Percentiles rank a stretch among this genome's conserved stretches.
These are phyloP conservation scores for Chinchilla lanigera DNA, from an alignment of 2,113 vertebrate genomes.

Conservation along the genomic window DNA sequence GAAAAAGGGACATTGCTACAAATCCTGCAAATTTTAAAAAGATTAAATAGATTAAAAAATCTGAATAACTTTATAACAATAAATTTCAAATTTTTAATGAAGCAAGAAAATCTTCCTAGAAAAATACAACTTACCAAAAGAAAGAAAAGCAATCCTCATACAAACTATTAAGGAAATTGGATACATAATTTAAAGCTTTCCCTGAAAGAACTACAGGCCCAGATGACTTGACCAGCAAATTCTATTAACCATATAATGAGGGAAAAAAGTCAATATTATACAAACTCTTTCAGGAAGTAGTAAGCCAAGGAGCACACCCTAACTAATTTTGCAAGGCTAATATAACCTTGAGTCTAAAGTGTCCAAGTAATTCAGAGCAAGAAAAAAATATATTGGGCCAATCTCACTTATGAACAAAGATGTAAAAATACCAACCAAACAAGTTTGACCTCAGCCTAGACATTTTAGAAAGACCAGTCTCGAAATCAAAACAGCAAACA, in stretches of 20 bases:
- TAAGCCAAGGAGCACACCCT: background rate
- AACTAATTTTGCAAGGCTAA: background rate
- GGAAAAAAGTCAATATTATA: background rate
- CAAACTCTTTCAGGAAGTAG: background rate
- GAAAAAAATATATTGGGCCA: background rate
- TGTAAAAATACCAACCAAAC: background rate
- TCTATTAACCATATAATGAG: background rate
- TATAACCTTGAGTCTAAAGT: background rate
- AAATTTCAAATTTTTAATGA: constrained; percentile 19
- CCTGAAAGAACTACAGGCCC: background rate
- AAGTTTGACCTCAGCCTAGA: background rate
- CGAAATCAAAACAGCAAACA: background rate
- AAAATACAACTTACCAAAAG: background rate
- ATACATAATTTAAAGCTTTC: background rate
- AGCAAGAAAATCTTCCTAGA: background rate
- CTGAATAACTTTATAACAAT: background rate
- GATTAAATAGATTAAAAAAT: background rate
- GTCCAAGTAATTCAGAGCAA: background rate
- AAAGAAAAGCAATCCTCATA: background rate
- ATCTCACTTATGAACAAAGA: background rate
- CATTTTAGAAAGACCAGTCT: background rate
- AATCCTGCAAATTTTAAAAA: background rate
- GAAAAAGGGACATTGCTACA: background rate
- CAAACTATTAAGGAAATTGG: background rate
- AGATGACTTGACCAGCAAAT: background rate